Percentiles rank a stretch among this genome's conserved stretches.
Conservation (phyloP, 2,113 vertebrate species). For the Heterocephalus glaber region DNA sequence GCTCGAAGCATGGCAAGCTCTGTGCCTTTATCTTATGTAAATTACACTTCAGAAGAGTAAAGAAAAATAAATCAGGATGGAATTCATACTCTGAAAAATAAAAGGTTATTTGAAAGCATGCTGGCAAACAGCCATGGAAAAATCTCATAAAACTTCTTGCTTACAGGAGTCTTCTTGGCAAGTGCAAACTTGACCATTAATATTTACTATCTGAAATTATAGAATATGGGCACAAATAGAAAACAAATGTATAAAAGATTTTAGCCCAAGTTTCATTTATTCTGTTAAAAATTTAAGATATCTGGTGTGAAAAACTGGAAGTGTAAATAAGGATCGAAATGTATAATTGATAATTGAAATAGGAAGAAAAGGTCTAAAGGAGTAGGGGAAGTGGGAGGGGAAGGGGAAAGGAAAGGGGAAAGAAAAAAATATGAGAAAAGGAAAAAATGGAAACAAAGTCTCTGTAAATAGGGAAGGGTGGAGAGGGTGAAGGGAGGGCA, state of each 20-base stretch:
- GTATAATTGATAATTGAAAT: too few relatives aligned
- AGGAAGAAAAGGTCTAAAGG: too few relatives aligned
- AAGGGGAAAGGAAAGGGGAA: too few relatives aligned
- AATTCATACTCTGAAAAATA: slow-evolving; percentile 27
- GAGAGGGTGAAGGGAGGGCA: too few relatives aligned
- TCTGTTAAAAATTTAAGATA: background rate
- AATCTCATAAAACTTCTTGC: background rate
- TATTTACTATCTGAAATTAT: slow-evolving; percentile 35
- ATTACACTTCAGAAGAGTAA: background rate
- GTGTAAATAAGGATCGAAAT: too few relatives aligned
- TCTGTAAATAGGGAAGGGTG: too few relatives aligned
- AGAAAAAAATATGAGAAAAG: too few relatives aligned
- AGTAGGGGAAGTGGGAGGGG: too few relatives aligned
- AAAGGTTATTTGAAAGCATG: background rate
- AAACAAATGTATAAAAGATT: background rate
- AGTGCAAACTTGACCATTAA: slow-evolving; percentile 14
- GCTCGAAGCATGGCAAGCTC: background rate
- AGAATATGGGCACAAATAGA: background rate
- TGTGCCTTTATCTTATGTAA: background rate
- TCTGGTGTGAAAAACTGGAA: too few relatives aligned
- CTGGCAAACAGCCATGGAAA: background rate
- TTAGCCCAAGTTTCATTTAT: slow-evolving; percentile 3
- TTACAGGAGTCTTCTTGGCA: background rate
- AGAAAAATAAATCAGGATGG: background rate
- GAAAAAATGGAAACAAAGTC: too few relatives aligned